Evolutionary conservation across 2,888 invertebrate species (phyloP), one percentile per base, ranked within the genome.

Genomic region (Lithophane semibrunnea): DNA sequence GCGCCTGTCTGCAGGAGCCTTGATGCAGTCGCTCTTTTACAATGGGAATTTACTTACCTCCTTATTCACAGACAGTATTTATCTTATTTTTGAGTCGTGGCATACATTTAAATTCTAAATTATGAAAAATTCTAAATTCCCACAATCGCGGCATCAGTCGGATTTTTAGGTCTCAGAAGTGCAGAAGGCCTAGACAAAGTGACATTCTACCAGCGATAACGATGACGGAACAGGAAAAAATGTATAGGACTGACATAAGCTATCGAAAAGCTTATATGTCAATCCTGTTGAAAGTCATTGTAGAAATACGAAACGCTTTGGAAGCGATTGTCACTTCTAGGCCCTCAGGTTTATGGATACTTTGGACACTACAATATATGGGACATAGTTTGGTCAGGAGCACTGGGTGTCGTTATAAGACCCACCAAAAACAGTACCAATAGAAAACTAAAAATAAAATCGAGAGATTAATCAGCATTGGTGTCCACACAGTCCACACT

Each of bases 401-500:
- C 16, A 60, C 16, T 16, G 16, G 24, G 3, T 58, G 58, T 58
- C 13, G 7, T 10, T 12, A 21, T 54, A 10, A 56, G 1, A 56
- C 54, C n/a, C n/a, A 24, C n/a, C n/a, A 24, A 0, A 1, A 58
- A 13, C 24, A 37, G 37, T 58, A 13, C 24, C 24, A 58, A 58
- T 24, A 2, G 9, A 47, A 24, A 52, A 10, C 16, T 24, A 9
- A 16, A 24, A 64, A 67, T 54, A 65, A 69, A 60, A 29, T 4
- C 13, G 21, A 70, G 24, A 63, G 16, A 60, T 29, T 63, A 18
- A 60, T 58, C 52, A 42, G 37, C 13, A 58, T 70, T 0, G 29
- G 54, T 60, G 64, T 80, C 65, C 49, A 47, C 60, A 69, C n/a
- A 54, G 60, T 80, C 65, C 49, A 47, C 60, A 69, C n/a, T 37